Evolutionary conservation across 2,888 invertebrate genomes (phyloP).

Genomic region (Polyommatus icarus): DNA sequence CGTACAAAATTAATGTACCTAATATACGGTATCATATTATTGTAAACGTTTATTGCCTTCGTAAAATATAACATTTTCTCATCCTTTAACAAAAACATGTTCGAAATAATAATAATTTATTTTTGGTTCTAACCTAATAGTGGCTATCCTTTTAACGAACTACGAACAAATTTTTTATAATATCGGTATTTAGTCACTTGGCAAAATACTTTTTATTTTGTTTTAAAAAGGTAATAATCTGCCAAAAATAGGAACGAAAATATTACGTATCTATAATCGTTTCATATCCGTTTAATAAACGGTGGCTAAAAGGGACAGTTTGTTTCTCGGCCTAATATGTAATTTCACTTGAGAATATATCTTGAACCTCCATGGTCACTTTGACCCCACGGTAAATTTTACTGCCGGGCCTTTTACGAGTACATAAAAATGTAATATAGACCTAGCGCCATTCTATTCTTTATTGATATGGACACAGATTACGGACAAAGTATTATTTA

Average conservation of each 20-base stretch:
- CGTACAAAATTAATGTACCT: not conserved
- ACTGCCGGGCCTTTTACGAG: not conserved
- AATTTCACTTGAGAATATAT: not conserved
- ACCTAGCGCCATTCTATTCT: not conserved
- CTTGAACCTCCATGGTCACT: not conserved
- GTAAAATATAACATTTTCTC: not conserved
- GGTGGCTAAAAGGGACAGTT: not conserved
- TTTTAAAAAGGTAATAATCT: not conserved
- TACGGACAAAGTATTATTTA: not conserved
- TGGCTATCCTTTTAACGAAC: too few species aligned
- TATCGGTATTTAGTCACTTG: not conserved
- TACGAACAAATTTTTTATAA: too few species aligned
- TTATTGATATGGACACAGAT: not conserved
- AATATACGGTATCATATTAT: not conserved
- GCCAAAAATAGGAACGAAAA: not conserved
- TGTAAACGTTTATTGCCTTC: not conserved
- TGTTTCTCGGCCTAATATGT: not conserved
- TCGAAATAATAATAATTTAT: not conserved
- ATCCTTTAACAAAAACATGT: not conserved
- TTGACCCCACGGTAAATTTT: not conserved
- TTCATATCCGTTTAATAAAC: not conserved
- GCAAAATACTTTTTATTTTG: not conserved
- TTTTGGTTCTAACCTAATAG: too few species aligned
- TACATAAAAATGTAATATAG: slow-evolving; percentile 12
- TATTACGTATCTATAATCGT: not conserved